These are phyloP conservation scores for Nothura maculosa DNA, from an alignment of 2,797 vertebrate species.

Conservation along the genomic window DNA sequence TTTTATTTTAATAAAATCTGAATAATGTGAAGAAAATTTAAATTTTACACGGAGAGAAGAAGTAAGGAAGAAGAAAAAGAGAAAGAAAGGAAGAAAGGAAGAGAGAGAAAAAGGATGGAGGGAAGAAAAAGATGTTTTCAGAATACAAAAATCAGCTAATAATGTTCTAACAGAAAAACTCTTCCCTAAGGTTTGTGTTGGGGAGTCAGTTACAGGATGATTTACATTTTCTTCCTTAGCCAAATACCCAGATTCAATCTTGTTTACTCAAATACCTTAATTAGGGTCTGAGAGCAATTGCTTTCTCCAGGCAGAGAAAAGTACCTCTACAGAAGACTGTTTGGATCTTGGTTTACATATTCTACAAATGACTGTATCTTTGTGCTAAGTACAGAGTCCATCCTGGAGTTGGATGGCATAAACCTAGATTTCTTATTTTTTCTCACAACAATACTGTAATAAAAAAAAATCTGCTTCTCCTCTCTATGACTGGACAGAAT, in stretches of 20 bases:
- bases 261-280: background rate
- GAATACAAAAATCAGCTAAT: too few species aligned
- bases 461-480: background rate
- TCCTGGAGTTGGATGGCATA: background rate
- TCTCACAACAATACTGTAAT: background rate
- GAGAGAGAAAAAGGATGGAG: background rate
- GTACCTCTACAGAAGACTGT: background rate
- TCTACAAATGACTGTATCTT: background rate
- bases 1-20: background rate
- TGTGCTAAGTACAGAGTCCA: background rate
- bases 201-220: background rate
- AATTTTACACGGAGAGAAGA: background rate
- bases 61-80: background rate
- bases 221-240: background rate
- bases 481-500: background rate
- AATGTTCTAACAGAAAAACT: too few species aligned
- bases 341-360: background rate
- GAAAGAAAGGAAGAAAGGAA: background rate
- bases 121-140: background rate
- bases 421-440: background rate
- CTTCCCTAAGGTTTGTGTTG: background rate
- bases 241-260: background rate
- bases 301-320: too few species aligned
- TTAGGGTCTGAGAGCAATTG: background rate
- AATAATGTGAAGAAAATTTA: background rate